phyloP scores from a whole-genome alignment of 2,888 invertebrate species.

The Lydus trimaculatus region DNA sequence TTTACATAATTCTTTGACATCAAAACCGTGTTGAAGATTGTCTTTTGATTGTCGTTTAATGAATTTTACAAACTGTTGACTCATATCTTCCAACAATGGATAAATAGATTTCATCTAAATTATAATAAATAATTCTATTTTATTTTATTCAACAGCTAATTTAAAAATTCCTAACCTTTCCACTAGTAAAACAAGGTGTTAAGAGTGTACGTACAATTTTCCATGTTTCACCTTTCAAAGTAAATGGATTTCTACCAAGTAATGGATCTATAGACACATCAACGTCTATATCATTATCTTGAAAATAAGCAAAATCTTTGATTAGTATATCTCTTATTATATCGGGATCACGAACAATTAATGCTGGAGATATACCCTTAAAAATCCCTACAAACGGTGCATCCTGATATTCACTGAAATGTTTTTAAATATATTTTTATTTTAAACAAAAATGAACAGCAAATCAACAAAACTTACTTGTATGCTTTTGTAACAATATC shows the following conservation, averaged over 20 bases:
- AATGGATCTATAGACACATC: slow-evolving; percentile 61
- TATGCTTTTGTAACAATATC: slow-evolving; percentile 39
- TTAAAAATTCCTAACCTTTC: no score
- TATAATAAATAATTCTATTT: slow-evolving; percentile 4
- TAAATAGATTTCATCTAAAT: slow-evolving; percentile 62
- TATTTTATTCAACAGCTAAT: no score
- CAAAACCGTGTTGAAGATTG: slow-evolving; percentile 37
- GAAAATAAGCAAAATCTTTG: slow-evolving; percentile 55
- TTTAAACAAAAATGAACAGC: slow-evolving; percentile 23
- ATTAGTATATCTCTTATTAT: slow-evolving; percentile 52
- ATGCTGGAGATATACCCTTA: slow-evolving; percentile 46
- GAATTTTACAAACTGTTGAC: slow-evolving; percentile 57
- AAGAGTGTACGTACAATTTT: slow-evolving; percentile 61
- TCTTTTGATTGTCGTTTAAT: slow-evolving; percentile 54
- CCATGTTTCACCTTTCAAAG: slow-evolving; percentile 62
- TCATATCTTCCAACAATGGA: slow-evolving; percentile 60
- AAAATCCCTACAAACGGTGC: slow-evolving; percentile 55
- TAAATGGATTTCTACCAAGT: slow-evolving; percentile 62
- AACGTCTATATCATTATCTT: slow-evolving; percentile 54
- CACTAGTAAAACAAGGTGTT: slow-evolving; percentile 63
- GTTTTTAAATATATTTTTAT: no score
- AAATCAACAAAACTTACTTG: slow-evolving; percentile 27
- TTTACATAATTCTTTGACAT: slow-evolving; percentile 55
- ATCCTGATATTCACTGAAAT: slow-evolving; percentile 47
- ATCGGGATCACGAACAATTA: slow-evolving; percentile 54